A percentile compares a stretch with the other conserved stretches of the same genome.
These are phyloP conservation scores for Gephyroberyx darwinii DNA, from an alignment of 2,797 vertebrate genomes.

Conservation along the genomic window DNA sequence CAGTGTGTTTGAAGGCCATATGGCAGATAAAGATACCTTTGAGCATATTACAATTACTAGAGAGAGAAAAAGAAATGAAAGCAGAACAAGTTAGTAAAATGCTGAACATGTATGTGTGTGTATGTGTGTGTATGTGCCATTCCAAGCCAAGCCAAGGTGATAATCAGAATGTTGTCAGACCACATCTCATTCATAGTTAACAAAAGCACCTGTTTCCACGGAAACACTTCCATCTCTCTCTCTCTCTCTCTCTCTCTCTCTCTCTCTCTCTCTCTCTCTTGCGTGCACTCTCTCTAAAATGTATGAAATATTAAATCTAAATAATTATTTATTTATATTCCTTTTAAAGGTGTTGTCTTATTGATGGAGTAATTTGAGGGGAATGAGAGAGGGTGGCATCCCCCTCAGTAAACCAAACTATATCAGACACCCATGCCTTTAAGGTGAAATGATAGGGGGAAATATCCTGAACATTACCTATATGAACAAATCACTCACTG, in stretches of 20 bases:
- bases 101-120: not conserved
- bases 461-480: not conserved
- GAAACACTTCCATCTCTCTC: conserved; percentile 36
- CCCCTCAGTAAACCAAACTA: not conserved
- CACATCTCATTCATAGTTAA: conserved; percentile 17
- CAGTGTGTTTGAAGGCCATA: conserved; percentile 1
- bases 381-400: conserved; percentile 5
- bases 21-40: not conserved
- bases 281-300: not conserved
- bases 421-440: not conserved
- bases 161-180: conserved; percentile 34
- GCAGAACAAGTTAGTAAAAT: not conserved
- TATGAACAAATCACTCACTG: not conserved
- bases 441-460: not conserved
- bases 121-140: not conserved
- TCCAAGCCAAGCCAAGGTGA: conserved; percentile 11
- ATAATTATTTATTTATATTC: not conserved
- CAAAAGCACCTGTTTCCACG: conserved; percentile 43
- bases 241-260: too few relatives aligned
- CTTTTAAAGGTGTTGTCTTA: not conserved
- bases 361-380: not conserved
- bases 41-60: not conserved
- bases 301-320: too few relatives aligned
- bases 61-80: not conserved
- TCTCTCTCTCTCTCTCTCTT: not conserved